Base-by-base conservation (phyloP, 92 coral and sea anemone species). In the Nematostella vectensis region DNA sequence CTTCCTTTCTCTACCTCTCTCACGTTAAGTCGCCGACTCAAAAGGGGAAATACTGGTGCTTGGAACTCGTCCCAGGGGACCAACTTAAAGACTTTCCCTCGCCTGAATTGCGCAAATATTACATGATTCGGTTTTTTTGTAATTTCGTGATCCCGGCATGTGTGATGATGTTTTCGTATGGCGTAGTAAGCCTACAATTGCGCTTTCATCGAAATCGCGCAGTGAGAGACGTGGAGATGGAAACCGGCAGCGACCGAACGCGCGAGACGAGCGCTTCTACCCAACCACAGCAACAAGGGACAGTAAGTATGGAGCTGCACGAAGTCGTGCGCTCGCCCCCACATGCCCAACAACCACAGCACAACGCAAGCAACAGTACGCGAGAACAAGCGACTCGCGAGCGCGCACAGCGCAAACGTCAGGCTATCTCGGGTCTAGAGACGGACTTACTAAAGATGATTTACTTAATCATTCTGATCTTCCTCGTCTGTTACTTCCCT, bases 371-470 rank as follows among this genome's bases (percentile, higher is more conserved):
- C 31, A 37, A 50, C 44, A 29, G 33, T 13, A 48, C 52, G 26
- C 48, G 61, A 15, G 29, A 50, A 11, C 13, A 31, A 20, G 38
- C 47, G 23, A 59, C 42, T 1, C 37, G 54, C 0, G 43, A 56
- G 9, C 21, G 70, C 30, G 53, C 42, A 60, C 47, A 56, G 25
- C 57, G 17, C 19, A 55, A 45, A 6, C 61, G 53, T n/a, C 54
- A 68, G 26, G 84, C 50, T 29, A 62, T 61, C 30, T 37, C 29
- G 2, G 68, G 63, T 23, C 60, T 48, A 1, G 84, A 78, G 59
- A 54, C 47, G 47, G 78, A 78, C 30, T 47, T 78, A 3, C 48
- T 78, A 13, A 78, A 70, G 54, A 78, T 78, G 84, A 71, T 70
- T 1, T 78, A 62, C 37, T 59, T 49, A 10, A 53, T 78, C 13